Conservation (phyloP, 1,140 invertebrate species). For the Heliconius congener region DNA sequence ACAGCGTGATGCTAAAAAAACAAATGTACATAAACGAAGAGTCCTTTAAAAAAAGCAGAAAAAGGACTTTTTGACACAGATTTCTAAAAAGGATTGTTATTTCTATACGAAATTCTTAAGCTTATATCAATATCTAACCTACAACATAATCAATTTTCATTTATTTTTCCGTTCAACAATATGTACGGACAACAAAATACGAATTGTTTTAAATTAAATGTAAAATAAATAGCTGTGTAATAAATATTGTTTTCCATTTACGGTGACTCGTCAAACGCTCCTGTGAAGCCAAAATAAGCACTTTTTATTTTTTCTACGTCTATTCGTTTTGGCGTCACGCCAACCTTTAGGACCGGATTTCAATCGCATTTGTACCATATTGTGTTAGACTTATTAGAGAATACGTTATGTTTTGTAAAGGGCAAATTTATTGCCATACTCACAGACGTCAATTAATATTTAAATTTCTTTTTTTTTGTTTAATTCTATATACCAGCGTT, state of each 20-base stretch:
- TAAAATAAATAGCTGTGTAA: slow-evolving; percentile 21
- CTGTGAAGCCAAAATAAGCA: slow-evolving; percentile 37
- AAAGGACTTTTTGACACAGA: too few species aligned
- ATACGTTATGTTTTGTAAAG: background rate
- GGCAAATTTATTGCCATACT: background rate
- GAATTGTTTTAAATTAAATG: background rate
- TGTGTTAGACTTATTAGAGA: background rate
- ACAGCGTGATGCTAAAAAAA: too few species aligned
- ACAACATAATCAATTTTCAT: too few species aligned
- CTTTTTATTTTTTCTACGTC: slow-evolving; percentile 36
- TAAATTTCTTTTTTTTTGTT: too few species aligned
- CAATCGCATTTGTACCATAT: slow-evolving; percentile 26
- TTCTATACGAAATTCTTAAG: too few species aligned
- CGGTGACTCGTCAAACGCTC: slow-evolving; percentile 34
- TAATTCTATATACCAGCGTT: too few species aligned
- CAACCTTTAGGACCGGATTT: slow-evolving; percentile 32
- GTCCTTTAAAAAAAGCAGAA: too few species aligned
- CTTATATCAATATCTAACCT: too few species aligned
- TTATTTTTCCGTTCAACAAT: too few species aligned
- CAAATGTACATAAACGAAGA: too few species aligned
- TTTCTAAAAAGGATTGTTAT: too few species aligned
- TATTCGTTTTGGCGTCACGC: slow-evolving; percentile 31
- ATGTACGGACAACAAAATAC: background rate
- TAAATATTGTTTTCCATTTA: slow-evolving; percentile 39
- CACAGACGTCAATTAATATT: too few species aligned